Percentiles rank a stretch among this genome's conserved stretches.
These are phyloP conservation scores for Pollimyrus isidori DNA, from an alignment of 2,113 vertebrate species.

Conservation along the genomic window DNA sequence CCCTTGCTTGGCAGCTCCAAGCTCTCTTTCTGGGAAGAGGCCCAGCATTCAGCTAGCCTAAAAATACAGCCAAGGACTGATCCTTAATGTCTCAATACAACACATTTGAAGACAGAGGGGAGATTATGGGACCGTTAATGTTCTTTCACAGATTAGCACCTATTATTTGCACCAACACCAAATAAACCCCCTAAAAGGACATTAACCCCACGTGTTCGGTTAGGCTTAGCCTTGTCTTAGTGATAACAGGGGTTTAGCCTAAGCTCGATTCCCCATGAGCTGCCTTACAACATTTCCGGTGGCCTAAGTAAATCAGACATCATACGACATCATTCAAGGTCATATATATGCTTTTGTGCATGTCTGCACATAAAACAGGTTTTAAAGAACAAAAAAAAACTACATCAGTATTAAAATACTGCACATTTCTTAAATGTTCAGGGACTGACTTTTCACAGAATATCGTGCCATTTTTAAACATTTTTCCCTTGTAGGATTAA, in stretches of 20 bases:
- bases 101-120: conserved; percentile 13
- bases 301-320: conserved; percentile 17
- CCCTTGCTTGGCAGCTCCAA: not conserved
- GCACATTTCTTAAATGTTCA: not conserved
- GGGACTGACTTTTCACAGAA: not conserved
- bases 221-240: conserved; percentile 12
- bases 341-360: conserved; percentile 43
- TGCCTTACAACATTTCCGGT: not conserved
- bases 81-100: conserved; percentile 4
- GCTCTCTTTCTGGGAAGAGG: conserved; percentile 1
- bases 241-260: conserved; percentile 26
- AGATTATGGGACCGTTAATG: conserved; percentile 23
- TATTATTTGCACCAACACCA: conserved; percentile 28
- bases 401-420: not conserved
- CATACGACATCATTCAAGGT: conserved; percentile 12
- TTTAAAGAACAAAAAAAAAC: not conserved
- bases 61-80: not conserved
- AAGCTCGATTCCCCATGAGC: conserved; percentile 7
- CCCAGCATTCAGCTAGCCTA: not conserved
- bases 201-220: conserved; percentile 22
- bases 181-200: conserved; percentile 21
- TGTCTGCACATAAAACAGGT: not conserved
- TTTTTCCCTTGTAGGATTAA: not conserved
- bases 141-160: conserved; percentile 24
- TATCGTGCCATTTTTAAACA: not conserved